Conservation (phyloP, 2,113 vertebrate genomes). For the Machaerirhynchus nigripectus region DNA sequence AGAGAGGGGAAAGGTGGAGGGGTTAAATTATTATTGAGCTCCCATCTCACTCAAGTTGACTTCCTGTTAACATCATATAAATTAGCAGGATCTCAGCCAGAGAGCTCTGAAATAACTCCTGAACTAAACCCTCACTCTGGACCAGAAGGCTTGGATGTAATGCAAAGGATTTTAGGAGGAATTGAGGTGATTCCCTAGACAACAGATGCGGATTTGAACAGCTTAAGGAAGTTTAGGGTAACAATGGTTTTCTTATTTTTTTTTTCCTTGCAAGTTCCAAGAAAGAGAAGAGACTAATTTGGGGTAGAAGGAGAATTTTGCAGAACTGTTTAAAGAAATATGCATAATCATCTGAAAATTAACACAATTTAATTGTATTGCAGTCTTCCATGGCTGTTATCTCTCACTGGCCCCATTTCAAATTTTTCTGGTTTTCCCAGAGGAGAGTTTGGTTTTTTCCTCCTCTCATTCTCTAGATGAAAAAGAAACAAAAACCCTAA, state of each 20-base stretch:
- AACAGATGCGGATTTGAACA: conserved; percentile 9
- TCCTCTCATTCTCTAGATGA: not conserved
- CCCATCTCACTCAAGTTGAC: not conserved
- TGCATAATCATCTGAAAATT: conserved; percentile 4
- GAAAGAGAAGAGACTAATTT: not conserved
- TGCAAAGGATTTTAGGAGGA: not conserved
- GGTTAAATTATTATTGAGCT: not conserved
- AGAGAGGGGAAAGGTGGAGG: not conserved
- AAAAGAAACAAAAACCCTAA: not conserved
- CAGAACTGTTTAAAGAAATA: not conserved
- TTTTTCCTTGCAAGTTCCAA: not conserved
- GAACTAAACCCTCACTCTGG: not conserved
- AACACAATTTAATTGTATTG: not conserved
- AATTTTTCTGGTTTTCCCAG: not conserved
- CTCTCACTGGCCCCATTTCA: conserved; percentile 4
- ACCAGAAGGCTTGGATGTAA: not conserved
- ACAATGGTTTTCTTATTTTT: not conserved
- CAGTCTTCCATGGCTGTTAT: conserved; percentile 21
- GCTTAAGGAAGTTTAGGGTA: not conserved
- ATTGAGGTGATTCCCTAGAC: conserved; percentile 25
- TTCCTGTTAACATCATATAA: not conserved
- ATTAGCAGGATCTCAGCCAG: not conserved
- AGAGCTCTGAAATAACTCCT: not conserved
- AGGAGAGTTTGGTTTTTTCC: not conserved
- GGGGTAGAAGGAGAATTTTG: not conserved